These are phyloP conservation scores for Dallia pectoralis DNA, from an alignment of 2,797 vertebrate genomes.

Conservation along the genomic window DNA sequence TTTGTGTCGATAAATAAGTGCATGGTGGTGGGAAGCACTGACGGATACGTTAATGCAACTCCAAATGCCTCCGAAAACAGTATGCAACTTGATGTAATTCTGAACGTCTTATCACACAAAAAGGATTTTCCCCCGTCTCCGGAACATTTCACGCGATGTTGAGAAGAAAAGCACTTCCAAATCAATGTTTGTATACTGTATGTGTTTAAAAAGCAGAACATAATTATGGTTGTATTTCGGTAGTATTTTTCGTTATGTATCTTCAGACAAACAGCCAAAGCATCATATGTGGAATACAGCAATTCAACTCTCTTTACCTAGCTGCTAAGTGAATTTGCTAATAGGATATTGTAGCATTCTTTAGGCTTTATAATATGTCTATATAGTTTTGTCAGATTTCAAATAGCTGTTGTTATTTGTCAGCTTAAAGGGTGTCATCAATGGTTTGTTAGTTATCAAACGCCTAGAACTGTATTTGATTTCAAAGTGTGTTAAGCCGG, in stretches of 20 bases:
- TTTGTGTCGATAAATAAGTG: not conserved
- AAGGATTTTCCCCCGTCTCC: not conserved
- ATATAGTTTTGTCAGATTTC: not conserved
- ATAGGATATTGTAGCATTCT: not conserved
- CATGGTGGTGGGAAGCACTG: not conserved
- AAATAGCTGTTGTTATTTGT: not conserved
- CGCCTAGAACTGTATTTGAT: slow-evolving; percentile 8
- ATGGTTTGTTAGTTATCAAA: not conserved
- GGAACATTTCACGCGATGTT: not conserved
- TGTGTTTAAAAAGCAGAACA: not conserved
- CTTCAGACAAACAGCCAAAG: not conserved
- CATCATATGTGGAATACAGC: not conserved
- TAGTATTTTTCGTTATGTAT: not conserved
- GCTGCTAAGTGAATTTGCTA: not conserved
- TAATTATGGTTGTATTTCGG: not conserved
- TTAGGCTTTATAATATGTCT: not conserved
- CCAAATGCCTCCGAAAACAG: not conserved
- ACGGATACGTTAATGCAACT: not conserved
- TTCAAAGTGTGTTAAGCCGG: not conserved
- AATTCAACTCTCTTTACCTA: not conserved
- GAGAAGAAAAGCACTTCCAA: not conserved
- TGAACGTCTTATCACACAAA: not conserved
- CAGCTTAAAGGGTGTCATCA: not conserved
- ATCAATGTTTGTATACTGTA: not conserved
- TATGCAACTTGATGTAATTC: not conserved